Percentiles rank a stretch among this genome's conserved stretches.
Evolutionary conservation across 2,797 vertebrate genomes (phyloP).

Genomic region (Pitangus sulphuratus): DNA sequence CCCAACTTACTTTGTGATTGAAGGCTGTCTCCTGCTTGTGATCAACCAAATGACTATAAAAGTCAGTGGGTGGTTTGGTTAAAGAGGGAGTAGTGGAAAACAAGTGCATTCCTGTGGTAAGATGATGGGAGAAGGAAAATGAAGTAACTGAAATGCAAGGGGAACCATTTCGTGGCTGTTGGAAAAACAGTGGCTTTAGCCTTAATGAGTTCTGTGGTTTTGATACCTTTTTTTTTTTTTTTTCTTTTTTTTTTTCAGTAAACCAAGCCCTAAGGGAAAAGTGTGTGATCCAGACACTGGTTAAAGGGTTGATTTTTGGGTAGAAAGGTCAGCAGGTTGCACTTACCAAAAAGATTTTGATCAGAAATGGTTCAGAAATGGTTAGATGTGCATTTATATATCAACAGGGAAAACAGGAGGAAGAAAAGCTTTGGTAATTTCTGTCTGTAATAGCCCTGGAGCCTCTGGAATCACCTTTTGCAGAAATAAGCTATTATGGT

Average conservation of each 20-base stretch:
- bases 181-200: not conserved
- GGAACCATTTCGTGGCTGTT: not conserved
- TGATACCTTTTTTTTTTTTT: not conserved
- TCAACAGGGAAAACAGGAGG: not conserved
- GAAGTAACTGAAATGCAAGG: not conserved
- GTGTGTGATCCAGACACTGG: not conserved
- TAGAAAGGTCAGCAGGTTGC: not conserved
- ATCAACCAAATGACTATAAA: not conserved
- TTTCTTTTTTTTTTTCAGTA: not conserved
- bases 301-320: not conserved
- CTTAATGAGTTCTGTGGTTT: not conserved
- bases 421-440: not conserved
- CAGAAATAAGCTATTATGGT: not conserved
- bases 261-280: not conserved
- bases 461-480: not conserved
- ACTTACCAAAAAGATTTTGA: not conserved
- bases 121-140: not conserved
- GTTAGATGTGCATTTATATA: not conserved
- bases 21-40: not conserved
- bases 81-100: not conserved
- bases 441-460: not conserved
- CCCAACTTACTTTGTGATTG: not conserved
- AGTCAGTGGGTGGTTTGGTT: not conserved
- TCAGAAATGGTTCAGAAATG: not conserved
- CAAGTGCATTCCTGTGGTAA: slow-evolving; percentile 26